Conservation (phyloP, 2,888 invertebrate genomes). For the Acanthosepion pharaonis region DNA sequence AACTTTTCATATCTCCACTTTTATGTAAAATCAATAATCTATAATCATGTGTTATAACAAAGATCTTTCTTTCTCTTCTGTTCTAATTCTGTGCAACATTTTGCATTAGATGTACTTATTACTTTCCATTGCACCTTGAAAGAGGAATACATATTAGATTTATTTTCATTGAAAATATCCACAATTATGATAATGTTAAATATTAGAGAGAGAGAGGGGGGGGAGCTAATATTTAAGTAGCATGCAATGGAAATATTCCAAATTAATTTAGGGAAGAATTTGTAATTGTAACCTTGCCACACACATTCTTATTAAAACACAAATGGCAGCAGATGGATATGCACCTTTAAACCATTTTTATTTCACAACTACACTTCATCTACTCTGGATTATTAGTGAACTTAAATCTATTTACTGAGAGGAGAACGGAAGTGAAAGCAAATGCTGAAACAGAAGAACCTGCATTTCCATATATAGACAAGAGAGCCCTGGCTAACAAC, state of each 20-base stretch:
- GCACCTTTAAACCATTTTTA: not conserved
- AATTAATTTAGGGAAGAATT: not conserved
- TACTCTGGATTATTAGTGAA: not conserved
- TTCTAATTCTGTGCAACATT: not conserved
- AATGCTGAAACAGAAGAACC: not conserved
- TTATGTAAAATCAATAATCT: slow-evolving; percentile 33
- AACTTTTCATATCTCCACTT: slow-evolving; percentile 1
- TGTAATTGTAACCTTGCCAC: not conserved
- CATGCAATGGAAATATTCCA: not conserved
- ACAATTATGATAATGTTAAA: slow-evolving; percentile 8
- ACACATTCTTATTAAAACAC: not conserved
- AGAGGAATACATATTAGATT: not conserved
- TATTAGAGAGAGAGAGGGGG: not conserved
- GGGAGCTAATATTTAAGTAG: not conserved
- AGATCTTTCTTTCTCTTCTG: not conserved
- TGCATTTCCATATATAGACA: not conserved
- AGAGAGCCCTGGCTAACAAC: not conserved
- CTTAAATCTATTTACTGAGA: slow-evolving; percentile 33
- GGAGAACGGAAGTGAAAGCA: not conserved
- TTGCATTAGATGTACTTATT: not conserved
- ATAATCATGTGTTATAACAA: not conserved
- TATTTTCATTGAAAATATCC: not conserved
- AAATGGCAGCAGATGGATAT: not conserved
- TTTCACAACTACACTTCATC: not conserved
- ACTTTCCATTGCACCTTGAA: not conserved